Base-by-base conservation (phyloP, 2,888 invertebrate species). In the Eutolmus rufibarbis region DNA sequence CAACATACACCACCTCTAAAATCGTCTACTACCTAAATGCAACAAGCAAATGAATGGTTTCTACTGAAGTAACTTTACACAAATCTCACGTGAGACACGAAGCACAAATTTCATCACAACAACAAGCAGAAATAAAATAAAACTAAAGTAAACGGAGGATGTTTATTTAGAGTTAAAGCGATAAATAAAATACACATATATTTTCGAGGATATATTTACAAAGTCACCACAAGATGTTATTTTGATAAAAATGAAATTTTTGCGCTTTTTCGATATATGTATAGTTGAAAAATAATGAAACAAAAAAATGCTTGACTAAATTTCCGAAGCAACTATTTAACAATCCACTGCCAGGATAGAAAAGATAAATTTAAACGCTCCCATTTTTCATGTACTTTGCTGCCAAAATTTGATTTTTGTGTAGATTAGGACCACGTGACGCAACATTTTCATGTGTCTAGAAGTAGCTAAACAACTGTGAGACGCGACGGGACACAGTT, bases 51-150 rank as follows among this genome's bases (percentile, higher is more conserved):
- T 19, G 76, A 28, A 86, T 85, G 77, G 86, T 86, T 86, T 86
- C 77, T 34, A 76, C 56, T 86, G 14, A 77, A 77, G 43, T 86
- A 86, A 86, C 31, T 86, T 51, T 46, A 74, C 40, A 74, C 43
- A 86, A 86, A 31, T 66, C 66, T 74, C 74, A 86, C 74, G 74
- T 43, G 31, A 76, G n/a, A 76, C 56, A 86, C 76, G 34, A 86
- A 74, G 86, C 86, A 86, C 86, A 86, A 86, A 86, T 77, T 86
- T 86, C 56, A 77, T 77, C 77, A 76, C 79, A 88, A 66, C 46
- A 82, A 51, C 34, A 57, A 56, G 34, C 23, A 56, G 51, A 28
- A 43, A 77, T 76, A 86, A 82, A 37, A 84, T 82, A 86, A 82
- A 43, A 40, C 81, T 81, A 79, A 87, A 88, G 78, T 57, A 43